A percentile compares a stretch with the other conserved stretches of the same genome.
Conservation (phyloP, 2,888 invertebrate genomes). For the Pogonocherus hispidulus region DNA sequence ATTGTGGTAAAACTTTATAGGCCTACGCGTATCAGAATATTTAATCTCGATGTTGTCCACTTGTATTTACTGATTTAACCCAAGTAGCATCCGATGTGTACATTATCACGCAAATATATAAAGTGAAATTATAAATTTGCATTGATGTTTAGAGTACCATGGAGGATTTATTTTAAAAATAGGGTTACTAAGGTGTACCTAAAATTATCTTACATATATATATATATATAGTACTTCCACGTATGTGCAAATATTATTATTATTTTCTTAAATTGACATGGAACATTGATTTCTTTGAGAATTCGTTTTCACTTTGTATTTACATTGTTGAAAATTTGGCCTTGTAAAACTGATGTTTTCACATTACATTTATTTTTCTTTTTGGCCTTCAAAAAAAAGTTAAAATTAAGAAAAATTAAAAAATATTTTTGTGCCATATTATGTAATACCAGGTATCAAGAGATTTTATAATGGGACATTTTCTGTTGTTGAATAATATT, state of each 20-base stretch:
- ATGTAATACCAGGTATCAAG: not conserved
- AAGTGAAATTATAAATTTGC: constrained; percentile 5
- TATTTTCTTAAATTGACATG: too few relatives aligned
- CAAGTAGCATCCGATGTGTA: not conserved
- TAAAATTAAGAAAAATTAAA: constrained; percentile 6
- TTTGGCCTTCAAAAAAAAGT: constrained; percentile 21
- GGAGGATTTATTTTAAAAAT: constrained; percentile 25
- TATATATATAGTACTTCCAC: not conserved
- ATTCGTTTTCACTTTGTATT: constrained; percentile 15
- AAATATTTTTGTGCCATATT: not conserved
- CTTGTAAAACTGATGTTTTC: constrained; percentile 27
- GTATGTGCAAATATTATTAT: not conserved
- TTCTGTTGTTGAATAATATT: constrained; percentile 15
- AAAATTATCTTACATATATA: not conserved
- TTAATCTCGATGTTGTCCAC: not conserved
- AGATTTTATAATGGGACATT: constrained; percentile 11
- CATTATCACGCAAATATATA: constrained; percentile 1
- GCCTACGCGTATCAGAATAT: too few relatives aligned
- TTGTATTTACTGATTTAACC: too few relatives aligned
- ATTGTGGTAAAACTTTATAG: too few relatives aligned
- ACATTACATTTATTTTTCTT: not conserved
- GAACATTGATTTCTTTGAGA: too few relatives aligned
- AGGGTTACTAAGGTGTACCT: constrained; percentile 14
- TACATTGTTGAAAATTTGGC: constrained; percentile 31
- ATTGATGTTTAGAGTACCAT: constrained; percentile 26